Percentiles rank a stretch among this genome's conserved stretches.
phyloP scores from a whole-genome alignment of 1,140 invertebrate genomes.

The Campodea augens region DNA sequence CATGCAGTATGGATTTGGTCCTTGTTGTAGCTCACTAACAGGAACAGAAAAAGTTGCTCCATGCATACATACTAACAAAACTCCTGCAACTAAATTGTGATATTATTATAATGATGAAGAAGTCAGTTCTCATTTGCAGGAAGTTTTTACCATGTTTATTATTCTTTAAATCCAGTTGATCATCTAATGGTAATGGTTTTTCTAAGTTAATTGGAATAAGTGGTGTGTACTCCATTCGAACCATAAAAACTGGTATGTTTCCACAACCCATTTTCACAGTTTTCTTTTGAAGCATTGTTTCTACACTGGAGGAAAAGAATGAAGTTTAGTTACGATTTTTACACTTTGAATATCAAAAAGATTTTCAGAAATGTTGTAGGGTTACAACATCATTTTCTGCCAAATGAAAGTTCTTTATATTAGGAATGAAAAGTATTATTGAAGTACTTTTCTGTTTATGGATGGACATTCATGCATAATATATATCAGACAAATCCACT shows the following conservation, averaged over 20 bases:
- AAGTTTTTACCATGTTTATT: no score
- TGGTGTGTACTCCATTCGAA: constrained; percentile 29
- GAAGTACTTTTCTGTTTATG: no score
- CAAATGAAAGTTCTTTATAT: no score
- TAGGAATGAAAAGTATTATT: no score
- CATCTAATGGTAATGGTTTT: constrained; percentile 9
- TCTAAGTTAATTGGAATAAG: constrained; percentile 25
- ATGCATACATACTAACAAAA: constrained; percentile 32
- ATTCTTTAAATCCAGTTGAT: no score
- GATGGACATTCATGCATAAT: no score
- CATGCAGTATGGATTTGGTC: constrained; percentile 35
- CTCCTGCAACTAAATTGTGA: constrained; percentile 23
- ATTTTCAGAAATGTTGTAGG: no score
- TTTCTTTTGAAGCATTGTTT: constrained; percentile 28
- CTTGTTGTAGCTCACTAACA: constrained; percentile 20
- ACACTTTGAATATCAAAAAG: no score
- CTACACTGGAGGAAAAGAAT: constrained; percentile 22
- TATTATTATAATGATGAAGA: constrained; percentile 7
- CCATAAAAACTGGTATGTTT: constrained; percentile 23
- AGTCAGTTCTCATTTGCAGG: no score
- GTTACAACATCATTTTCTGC: no score
- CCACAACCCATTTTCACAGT: constrained; percentile 21
- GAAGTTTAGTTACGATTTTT: no score
- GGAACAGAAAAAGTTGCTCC: constrained; percentile 26
- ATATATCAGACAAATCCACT: no score